phyloP scores from a whole-genome alignment of 2,113 vertebrate species.

The Macaca mulatta region DNA sequence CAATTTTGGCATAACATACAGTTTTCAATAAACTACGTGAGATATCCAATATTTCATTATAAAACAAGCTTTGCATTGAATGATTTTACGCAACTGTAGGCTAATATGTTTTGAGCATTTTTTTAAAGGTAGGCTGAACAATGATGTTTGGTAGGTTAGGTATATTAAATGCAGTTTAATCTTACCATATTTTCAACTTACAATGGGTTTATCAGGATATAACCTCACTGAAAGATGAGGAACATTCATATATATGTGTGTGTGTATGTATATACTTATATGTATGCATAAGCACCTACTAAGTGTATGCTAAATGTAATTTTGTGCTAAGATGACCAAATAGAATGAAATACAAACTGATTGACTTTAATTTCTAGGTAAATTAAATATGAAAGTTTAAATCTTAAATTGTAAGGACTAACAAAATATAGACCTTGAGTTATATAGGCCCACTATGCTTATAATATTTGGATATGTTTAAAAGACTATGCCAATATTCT shows the following conservation, averaged over 20 bases:
- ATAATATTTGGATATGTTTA: background rate
- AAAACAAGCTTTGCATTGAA: background rate
- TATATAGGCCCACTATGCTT: background rate
- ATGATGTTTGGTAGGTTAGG: background rate
- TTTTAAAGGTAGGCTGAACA: background rate
- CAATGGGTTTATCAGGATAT: background rate
- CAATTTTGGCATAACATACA: background rate
- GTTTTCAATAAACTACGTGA: background rate
- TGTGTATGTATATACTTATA: background rate
- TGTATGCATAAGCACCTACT: background rate
- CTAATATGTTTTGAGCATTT: background rate
- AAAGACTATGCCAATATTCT: background rate
- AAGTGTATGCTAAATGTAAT: background rate
- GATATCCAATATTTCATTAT: background rate
- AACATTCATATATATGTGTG: background rate
- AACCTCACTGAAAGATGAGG: background rate
- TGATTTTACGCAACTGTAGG: background rate
- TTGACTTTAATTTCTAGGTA: background rate
- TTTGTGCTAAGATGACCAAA: background rate
- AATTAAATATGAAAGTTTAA: background rate
- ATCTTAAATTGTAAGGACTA: background rate
- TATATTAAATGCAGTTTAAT: background rate
- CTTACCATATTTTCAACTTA: background rate
- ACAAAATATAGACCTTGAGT: background rate
- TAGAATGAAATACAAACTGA: background rate